Base-by-base conservation (phyloP, 1,140 invertebrate genomes). In the Yoshiicerus persimilis region DNA sequence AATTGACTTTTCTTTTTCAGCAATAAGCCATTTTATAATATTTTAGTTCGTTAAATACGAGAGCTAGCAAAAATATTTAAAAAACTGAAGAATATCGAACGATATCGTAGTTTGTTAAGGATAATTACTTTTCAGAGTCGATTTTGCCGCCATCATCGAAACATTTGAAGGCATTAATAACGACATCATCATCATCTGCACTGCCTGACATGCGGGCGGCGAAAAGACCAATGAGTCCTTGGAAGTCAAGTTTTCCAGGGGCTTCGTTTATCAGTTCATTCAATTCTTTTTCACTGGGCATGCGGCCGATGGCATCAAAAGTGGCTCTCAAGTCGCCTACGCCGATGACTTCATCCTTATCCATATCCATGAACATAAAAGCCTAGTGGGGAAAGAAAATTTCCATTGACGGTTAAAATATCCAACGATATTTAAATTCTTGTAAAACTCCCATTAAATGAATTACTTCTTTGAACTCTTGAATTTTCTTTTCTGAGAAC, bases 341-440 rank as follows among this genome's bases (percentile, higher is more conserved):
- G 92, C 96, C 96, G 93, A 99, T 97, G 94, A 99, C 96, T 91
- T 98, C 98, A 93, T 99, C 98, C 94, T 99, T 98, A 94, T 99
- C 97, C 93, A 97, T 96, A 94, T 99, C 98, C 96, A 99, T 99
- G 92, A 99, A 96, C 93, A 97, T 96, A 96, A 99, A 99, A 92
- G 97, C 97, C 97, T 8, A 13, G 13, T 41, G 39, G n/a, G 11
- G 13, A 84, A 16, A 3, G n/a, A n/a, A n/a, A n/a, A n/a, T n/a
- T n/a, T n/a, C n/a, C n/a, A n/a, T n/a, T n/a, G n/a, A n/a, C n/a
- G n/a, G n/a, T n/a, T n/a, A n/a, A n/a, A n/a, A n/a, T n/a, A n/a
- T n/a, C n/a, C n/a, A n/a, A n/a, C n/a, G n/a, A n/a, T n/a, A n/a
- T n/a, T n/a, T n/a, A n/a, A n/a, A n/a, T n/a, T n/a, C n/a, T n/a